Evolutionary conservation across 2,113 vertebrate genomes (phyloP).

Genomic region (Pelecanus crispus): DNA sequence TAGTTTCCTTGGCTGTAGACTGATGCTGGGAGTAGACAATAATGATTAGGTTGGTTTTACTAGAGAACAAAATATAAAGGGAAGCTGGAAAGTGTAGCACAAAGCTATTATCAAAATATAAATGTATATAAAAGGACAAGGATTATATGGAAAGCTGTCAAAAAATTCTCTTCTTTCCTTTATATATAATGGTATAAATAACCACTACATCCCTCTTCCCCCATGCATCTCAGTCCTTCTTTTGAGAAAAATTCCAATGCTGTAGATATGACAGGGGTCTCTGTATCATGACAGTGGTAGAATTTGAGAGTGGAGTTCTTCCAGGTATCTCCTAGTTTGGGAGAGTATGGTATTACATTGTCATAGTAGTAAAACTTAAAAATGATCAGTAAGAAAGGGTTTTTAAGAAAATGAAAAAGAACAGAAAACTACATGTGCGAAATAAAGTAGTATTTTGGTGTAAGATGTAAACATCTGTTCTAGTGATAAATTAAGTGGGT

Average conservation of each 20-base stretch:
- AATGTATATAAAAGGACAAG: background rate
- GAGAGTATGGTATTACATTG: background rate
- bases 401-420: background rate
- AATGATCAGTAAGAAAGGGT: background rate
- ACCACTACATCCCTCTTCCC: rapidly evolving
- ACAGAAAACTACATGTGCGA: background rate
- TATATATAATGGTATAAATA: background rate
- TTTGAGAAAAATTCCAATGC: background rate
- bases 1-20: background rate
- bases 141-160: background rate
- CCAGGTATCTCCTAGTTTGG: background rate
- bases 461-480: background rate
- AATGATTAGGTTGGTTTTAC: background rate
- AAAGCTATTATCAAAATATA: background rate
- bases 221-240: background rate
- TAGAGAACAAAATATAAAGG: background rate
- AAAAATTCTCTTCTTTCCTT: background rate
- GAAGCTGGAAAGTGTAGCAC: background rate
- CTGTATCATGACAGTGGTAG: background rate
- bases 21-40: background rate
- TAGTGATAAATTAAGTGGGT: background rate
- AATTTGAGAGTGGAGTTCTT: background rate
- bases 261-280: background rate
- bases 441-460: background rate
- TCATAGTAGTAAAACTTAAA: background rate